Conservation (phyloP, 2,113 vertebrate genomes). For the Takifugu flavidus region DNA sequence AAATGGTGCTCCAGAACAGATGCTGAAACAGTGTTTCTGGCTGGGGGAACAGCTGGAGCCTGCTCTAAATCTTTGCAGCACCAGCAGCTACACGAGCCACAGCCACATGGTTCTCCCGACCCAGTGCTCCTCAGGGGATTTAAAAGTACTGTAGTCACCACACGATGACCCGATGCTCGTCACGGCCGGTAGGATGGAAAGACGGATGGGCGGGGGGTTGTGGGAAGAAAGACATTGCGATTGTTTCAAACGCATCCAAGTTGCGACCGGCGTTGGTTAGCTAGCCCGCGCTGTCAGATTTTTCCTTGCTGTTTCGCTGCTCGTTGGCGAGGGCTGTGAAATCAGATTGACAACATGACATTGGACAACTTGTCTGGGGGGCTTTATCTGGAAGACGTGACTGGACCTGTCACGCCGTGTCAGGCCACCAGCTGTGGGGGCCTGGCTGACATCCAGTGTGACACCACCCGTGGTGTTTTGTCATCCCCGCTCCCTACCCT, state of each 20-base stretch:
- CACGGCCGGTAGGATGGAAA: slow-evolving; percentile 13
- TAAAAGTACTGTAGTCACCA: slow-evolving; percentile 39
- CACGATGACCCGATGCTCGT: slow-evolving; percentile 23
- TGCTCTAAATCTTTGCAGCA: slow-evolving; percentile 49
- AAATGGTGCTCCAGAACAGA: slow-evolving; percentile 1
- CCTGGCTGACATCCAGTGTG: slow-evolving; percentile 63
- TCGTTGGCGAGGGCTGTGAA: slow-evolving; percentile 40
- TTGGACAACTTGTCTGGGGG: slow-evolving; percentile 65
- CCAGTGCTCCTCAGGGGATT: slow-evolving; percentile 18
- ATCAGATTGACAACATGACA: slow-evolving; percentile 74
- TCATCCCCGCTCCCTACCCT: slow-evolving; percentile 52
- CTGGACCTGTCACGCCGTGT: slow-evolving; percentile 69
- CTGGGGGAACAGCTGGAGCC: slow-evolving; percentile 47
- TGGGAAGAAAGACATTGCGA: background rate
- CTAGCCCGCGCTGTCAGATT: slow-evolving; percentile 4
- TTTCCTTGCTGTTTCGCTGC: slow-evolving; percentile 28
- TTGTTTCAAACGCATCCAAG: background rate
- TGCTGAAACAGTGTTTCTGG: slow-evolving; percentile 16
- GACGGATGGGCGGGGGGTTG: background rate
- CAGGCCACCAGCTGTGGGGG: slow-evolving; percentile 65
- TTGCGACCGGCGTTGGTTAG: slow-evolving; percentile 2
- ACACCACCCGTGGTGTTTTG: slow-evolving; percentile 73
- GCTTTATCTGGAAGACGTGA: slow-evolving; percentile 62
- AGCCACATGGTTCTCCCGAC: slow-evolving; percentile 40
- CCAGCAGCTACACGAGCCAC: slow-evolving; percentile 47